Base-by-base conservation (phyloP, 2,888 invertebrate species). In the Sphaeridia pumilis region DNA sequence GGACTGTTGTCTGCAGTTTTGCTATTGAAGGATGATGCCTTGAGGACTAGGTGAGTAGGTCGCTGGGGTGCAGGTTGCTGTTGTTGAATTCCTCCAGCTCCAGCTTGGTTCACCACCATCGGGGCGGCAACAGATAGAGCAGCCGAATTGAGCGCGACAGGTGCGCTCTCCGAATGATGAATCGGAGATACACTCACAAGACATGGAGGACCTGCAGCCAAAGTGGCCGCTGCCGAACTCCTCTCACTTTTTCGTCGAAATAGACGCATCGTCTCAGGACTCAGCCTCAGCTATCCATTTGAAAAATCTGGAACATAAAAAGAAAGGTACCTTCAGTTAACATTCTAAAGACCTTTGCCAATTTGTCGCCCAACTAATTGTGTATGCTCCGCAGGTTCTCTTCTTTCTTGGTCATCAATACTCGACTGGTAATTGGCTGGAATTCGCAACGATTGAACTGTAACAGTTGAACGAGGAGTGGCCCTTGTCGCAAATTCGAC, bases 221-320 rank as follows among this genome's bases (percentile, higher is more conserved):
- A 20, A 14, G 12, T 14, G 17, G 38, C 17, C 4, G 38, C 5
- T 5, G 38, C 5, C 5, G 38, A 43, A 12, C 55, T 52, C 26
- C 61, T 52, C 14, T 63, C 63, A 25, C 61, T 58, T 54, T 63
- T 65, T 43, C 61, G 45, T n/a, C 65, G 60, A 56, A 65, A 65
- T 3, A 65, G 54, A 43, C 65, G 53, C 65, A 65, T 65, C 21
- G 45, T 53, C n/a, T 12, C 22, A 20, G 4, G 10, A 24, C 22
- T 12, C 25, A n/a, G 38, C 17, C 17, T 5, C 12, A 7, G 5
- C 5, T 7, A 17, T 14, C 5, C 38, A 7, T 17, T 38, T 38
- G 7, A 38, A 14, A 17, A 38, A 38, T 5, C 17, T 38, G 38
- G 38, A 20, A 14, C 7, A 14, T 7, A 31, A 31, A 31, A 10